A percentile compares a stretch with the other conserved stretches of the same genome.
phyloP scores from a whole-genome alignment of 2,888 invertebrate species.

The Hymenopus coronatus region DNA sequence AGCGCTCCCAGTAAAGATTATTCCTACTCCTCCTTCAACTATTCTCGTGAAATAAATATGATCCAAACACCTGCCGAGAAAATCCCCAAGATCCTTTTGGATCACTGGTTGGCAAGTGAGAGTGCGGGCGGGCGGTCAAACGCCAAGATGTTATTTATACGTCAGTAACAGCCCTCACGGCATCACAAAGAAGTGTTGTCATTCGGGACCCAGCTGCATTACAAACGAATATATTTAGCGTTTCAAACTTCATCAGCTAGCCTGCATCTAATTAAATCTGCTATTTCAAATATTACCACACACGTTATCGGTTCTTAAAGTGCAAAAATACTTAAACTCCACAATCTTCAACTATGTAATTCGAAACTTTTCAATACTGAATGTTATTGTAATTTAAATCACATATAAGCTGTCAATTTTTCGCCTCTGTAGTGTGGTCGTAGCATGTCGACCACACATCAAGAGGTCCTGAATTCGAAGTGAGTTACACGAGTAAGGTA shows the following conservation, averaged over 20 bases:
- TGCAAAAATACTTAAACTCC: too few relatives aligned
- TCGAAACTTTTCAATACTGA: too few relatives aligned
- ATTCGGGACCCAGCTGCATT: not conserved
- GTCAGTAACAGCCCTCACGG: not conserved
- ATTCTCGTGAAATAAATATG: not conserved
- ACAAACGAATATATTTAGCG: not conserved
- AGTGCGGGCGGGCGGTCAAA: slow-evolving; percentile 41
- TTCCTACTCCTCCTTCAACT: not conserved
- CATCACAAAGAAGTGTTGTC: not conserved
- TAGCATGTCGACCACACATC: too few relatives aligned
- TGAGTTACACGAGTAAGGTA: too few relatives aligned
- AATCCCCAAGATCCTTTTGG: not conserved
- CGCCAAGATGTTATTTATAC: slow-evolving; percentile 29
- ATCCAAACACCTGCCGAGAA: not conserved
- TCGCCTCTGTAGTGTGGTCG: too few relatives aligned
- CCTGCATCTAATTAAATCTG: not conserved
- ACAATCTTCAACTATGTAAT: too few relatives aligned
- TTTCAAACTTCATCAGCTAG: not conserved
- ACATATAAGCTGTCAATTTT: too few relatives aligned
- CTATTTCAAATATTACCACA: too few relatives aligned
- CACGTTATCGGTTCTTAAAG: too few relatives aligned
- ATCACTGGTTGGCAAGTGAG: not conserved
- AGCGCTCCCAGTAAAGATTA: not conserved
- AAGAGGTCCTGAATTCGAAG: too few relatives aligned
- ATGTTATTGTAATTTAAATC: too few relatives aligned